Base-by-base conservation (phyloP, 2,888 invertebrate species). In the Drosophila rubida region DNA sequence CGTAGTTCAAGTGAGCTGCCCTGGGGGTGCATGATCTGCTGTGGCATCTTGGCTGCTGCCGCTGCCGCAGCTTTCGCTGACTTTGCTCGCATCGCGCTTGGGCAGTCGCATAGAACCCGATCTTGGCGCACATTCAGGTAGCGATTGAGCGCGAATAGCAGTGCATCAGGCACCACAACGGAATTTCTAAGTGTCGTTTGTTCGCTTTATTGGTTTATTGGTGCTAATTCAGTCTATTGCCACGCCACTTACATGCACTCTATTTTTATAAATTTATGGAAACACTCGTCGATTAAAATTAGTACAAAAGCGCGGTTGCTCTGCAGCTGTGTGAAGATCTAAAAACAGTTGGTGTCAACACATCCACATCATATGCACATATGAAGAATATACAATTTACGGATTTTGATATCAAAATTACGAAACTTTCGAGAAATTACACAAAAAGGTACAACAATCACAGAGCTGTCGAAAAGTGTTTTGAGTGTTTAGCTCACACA, bases 161-260 rank as follows among this genome's bases (percentile, higher is more conserved):
- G 39, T 41, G 65, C 78, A 71, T 68, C 61, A 50, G 78, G 48
- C 23, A 69, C 42, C 46, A 60, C 50, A 22, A 49, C 19, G 22
- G 68, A 49, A 35, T 64, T 62, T 44, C 80, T 80, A 44, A 30
- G 9, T 22, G 2, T 14, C n/a, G 8, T n/a, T 14, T 25, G 9
- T 9, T 14, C 25, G 6, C n/a, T n/a, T n/a, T n/a, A n/a, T n/a
- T n/a, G 7, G 4, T 7, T 13, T 2, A 27, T 25, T 14, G 4
- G 5, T 2, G 11, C 1, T 4, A 37, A 8, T 8, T 4, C 4
- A 39, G 2, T 46, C 7, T 9, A 4, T 7, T 16, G 0, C 1
- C 16, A 32, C 80, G 77, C 61, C 35, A 80, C 79, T 80, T 65
- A 79, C 79, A 69, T 25, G 35, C 49, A 51, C 54, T 64, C 39